phyloP scores from a whole-genome alignment of 2,113 vertebrate genomes.

The Erythrolamprus reginae region DNA sequence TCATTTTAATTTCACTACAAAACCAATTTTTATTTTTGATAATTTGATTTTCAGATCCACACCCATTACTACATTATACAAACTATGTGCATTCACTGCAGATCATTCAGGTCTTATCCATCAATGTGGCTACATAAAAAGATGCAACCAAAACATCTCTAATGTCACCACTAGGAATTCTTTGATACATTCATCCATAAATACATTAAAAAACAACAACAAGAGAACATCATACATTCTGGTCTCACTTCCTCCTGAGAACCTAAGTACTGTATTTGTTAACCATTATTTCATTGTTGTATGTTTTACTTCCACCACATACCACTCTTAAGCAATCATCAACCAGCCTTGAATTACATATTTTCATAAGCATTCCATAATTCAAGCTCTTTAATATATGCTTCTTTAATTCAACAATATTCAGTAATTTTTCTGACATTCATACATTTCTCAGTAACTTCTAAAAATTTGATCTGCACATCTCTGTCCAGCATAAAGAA shows the following conservation, averaged over 20 bases:
- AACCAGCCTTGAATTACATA: background rate
- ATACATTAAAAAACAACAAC: background rate
- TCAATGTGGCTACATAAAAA: background rate
- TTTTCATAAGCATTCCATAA: background rate
- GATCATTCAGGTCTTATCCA: background rate
- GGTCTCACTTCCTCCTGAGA: background rate
- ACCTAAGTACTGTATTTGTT: background rate
- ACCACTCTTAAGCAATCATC: background rate
- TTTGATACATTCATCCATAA: background rate
- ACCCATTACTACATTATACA: background rate
- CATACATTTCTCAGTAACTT: background rate
- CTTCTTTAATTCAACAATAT: background rate
- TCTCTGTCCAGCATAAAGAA: background rate
- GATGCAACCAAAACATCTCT: background rate
- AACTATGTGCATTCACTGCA: background rate
- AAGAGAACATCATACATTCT: background rate
- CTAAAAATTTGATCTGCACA: background rate
- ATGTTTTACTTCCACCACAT: background rate
- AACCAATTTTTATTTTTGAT: background rate
- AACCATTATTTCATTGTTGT: background rate
- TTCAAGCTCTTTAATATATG: background rate
- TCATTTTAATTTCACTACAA: background rate
- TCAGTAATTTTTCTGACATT: background rate
- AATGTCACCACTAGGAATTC: background rate
- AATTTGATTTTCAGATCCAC: background rate